Conservation (phyloP, 2,888 invertebrate species). For the Tuberolachnus salignus region DNA sequence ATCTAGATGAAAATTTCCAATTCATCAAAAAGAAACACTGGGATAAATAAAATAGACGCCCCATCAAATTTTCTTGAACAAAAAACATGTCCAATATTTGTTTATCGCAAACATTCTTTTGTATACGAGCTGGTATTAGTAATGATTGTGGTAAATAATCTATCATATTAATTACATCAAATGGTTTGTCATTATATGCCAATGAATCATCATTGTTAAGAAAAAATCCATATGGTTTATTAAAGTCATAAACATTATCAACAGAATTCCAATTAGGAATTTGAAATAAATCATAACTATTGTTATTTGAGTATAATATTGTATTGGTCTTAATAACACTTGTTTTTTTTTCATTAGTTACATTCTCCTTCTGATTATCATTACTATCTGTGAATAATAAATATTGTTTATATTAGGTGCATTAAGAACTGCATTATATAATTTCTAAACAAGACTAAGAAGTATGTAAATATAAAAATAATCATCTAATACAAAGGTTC, state of each 20-base stretch:
- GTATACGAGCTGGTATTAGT: constrained; percentile 41
- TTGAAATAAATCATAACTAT: constrained; percentile 40
- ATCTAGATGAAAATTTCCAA: constrained; percentile 38
- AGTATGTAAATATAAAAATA: too few species aligned
- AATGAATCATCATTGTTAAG: constrained; percentile 3
- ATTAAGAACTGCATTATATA: too few species aligned
- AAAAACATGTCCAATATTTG: constrained; percentile 40
- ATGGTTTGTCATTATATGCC: constrained; percentile 19
- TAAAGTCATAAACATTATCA: constrained; percentile 41
- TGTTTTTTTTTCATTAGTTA: background rate
- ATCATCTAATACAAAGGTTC: too few species aligned
- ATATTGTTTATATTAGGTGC: background rate
- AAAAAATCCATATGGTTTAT: constrained; percentile 50
- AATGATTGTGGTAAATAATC: constrained; percentile 41
- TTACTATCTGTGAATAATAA: constrained; percentile 13
- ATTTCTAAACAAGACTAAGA: background rate
- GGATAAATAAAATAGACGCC: constrained; percentile 35
- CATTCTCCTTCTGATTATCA: background rate
- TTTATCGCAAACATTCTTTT: constrained; percentile 35
- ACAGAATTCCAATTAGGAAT: constrained; percentile 37
- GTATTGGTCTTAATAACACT: too few species aligned
- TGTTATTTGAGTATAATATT: background rate
- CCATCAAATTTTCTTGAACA: constrained; percentile 36
- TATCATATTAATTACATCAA: constrained; percentile 40
- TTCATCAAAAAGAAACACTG: constrained; percentile 51